Conservation (phyloP, 1,140 invertebrate species). For the Subanguina moxae region DNA sequence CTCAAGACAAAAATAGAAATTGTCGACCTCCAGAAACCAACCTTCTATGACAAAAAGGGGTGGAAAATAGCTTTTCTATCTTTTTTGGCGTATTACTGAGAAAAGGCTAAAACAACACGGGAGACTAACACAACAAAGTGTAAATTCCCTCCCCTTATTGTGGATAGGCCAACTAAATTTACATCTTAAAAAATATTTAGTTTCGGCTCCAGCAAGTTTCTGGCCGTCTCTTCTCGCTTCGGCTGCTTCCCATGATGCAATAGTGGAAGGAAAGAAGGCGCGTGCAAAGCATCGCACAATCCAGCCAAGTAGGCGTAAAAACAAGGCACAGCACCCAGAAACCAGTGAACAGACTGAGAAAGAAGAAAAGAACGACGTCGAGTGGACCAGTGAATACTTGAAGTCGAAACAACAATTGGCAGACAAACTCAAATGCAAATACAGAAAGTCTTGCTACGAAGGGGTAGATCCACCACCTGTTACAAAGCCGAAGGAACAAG, state of each 20-base stretch:
- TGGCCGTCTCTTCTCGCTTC: not conserved
- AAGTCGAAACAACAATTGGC: not conserved
- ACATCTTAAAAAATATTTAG: not conserved
- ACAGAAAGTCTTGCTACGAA: conserved; percentile 3
- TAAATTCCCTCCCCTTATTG: too few relatives aligned
- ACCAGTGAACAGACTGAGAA: not conserved
- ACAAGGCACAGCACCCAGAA: not conserved
- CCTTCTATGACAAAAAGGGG: too few relatives aligned
- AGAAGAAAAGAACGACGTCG: not conserved
- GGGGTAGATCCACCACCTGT: not conserved
- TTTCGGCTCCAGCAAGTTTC: not conserved
- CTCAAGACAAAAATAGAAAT: too few relatives aligned
- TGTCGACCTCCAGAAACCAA: too few relatives aligned
- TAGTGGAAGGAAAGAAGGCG: not conserved
- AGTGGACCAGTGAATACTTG: not conserved
- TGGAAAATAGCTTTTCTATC: too few relatives aligned
- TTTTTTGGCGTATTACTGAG: too few relatives aligned
- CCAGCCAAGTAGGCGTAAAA: conserved; percentile 1
- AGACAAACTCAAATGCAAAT: not conserved
- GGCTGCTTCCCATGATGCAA: not conserved
- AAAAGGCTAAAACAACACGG: too few relatives aligned
- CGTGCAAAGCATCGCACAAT: not conserved
- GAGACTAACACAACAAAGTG: too few relatives aligned
- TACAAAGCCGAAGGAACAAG: not conserved
- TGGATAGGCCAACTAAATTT: not conserved